Percentiles rank a stretch among this genome's conserved stretches.
phyloP scores from a whole-genome alignment of 2,113 vertebrate species.

The Phocoena sinus region DNA sequence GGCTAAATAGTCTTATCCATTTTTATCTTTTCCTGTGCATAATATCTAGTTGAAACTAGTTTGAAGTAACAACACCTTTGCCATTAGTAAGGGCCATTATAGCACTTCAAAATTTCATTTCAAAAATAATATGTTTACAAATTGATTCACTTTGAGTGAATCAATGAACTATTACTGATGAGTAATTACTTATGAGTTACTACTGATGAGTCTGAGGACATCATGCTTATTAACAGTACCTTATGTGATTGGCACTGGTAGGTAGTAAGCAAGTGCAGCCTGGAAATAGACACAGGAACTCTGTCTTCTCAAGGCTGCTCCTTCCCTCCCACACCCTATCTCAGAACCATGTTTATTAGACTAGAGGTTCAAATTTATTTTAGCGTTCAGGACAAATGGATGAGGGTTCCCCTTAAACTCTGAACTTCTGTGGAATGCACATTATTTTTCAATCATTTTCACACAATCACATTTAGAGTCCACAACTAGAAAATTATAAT shows the following conservation, averaged over 20 bases:
- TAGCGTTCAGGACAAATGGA: background rate
- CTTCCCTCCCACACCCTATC: background rate
- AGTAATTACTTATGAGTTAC: too few species aligned
- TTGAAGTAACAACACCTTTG: conserved; percentile 34
- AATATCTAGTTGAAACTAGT: background rate
- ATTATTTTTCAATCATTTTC: conserved; percentile 9
- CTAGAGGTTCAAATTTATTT: background rate
- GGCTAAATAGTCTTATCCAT: background rate
- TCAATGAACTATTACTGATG: background rate
- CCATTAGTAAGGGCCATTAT: conserved; percentile 8
- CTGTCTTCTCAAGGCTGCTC: background rate
- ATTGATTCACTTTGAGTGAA: background rate
- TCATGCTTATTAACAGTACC: background rate
- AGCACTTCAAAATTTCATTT: conserved; percentile 36
- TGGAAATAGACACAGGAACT: rapidly evolving
- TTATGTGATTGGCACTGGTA: background rate
- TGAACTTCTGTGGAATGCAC: background rate
- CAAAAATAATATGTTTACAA: background rate
- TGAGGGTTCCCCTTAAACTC: background rate
- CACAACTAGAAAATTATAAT: background rate
- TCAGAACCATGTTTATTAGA: background rate
- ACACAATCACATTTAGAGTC: background rate
- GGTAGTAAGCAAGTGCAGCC: background rate
- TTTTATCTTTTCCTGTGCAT: background rate
- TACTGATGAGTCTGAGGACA: background rate